phyloP scores from a whole-genome alignment of 2,113 vertebrate genomes.

The Ciconia stormi region DNA sequence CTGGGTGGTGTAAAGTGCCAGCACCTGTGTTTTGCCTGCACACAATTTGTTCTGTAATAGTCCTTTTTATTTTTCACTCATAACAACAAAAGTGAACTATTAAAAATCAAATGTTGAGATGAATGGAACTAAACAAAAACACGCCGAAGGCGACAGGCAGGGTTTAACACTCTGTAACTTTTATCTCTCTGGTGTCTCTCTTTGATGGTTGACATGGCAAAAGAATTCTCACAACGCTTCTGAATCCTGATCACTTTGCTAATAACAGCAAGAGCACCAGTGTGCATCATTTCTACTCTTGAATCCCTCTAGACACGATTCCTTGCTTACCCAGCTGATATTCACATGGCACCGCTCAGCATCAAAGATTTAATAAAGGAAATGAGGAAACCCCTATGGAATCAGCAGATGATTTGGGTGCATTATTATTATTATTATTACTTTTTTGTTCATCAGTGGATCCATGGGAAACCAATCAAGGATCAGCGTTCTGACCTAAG shows the following conservation, averaged over 20 bases:
- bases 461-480: neutral
- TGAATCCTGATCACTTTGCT: constrained; percentile 23
- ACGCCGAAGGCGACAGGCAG: neutral
- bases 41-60: constrained; percentile 43
- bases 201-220: constrained; percentile 52
- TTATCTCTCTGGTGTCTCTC: constrained; percentile 32
- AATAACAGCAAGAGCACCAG: neutral
- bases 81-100: constrained; percentile 38
- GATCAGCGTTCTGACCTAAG: neutral
- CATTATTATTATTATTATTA: neutral
- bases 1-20: constrained; percentile 9
- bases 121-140: constrained; percentile 65
- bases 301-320: neutral
- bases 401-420: neutral
- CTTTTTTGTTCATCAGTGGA: neutral
- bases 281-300: neutral
- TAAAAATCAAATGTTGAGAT: constrained; percentile 56
- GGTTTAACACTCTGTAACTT: constrained; percentile 36
- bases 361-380: neutral
- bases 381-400: neutral
- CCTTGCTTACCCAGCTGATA: neutral
- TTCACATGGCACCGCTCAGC: neutral
- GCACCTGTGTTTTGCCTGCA: neutral
- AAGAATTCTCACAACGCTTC: constrained; percentile 22
- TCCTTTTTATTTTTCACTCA: constrained; percentile 43